These are phyloP conservation scores for Istiophorus platypterus DNA, from an alignment of 2,113 vertebrate species.

Conservation along the genomic window DNA sequence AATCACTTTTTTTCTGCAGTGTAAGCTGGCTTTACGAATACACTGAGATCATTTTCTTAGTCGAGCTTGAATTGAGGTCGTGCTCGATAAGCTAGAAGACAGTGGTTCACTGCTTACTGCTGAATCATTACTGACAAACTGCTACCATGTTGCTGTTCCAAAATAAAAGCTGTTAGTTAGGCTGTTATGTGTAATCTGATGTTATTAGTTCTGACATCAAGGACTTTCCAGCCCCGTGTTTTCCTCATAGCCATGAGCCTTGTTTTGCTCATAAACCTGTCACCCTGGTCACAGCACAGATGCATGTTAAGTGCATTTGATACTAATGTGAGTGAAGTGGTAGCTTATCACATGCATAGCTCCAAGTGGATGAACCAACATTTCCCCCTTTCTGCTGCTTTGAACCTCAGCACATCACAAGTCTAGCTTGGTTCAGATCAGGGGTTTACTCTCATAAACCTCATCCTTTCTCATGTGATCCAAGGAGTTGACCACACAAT, in stretches of 20 bases:
- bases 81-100: background rate
- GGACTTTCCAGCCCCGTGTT: slow-evolving; percentile 51
- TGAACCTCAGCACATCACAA: background rate
- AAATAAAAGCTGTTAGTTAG: slow-evolving; percentile 40
- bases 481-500: slow-evolving; percentile 23
- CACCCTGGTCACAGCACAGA: slow-evolving; percentile 34
- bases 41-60: background rate
- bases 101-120: slow-evolving; percentile 12
- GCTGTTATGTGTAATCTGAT: slow-evolving; percentile 53
- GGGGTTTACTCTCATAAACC: background rate
- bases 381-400: background rate
- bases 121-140: slow-evolving; percentile 45
- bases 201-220: slow-evolving; percentile 54
- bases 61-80: background rate
- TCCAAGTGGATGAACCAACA: background rate
- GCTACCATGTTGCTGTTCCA: slow-evolving; percentile 38
- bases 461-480: background rate
- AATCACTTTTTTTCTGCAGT: background rate
- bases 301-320: slow-evolving; percentile 42
- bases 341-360: background rate
- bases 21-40: background rate
- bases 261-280: slow-evolving; percentile 53
- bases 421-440: background rate
- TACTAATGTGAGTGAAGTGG: slow-evolving; percentile 46
- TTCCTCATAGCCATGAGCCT: slow-evolving; percentile 29